Conservation (phyloP, 2,797 vertebrate species). For the Adrianichthys oophorus region DNA sequence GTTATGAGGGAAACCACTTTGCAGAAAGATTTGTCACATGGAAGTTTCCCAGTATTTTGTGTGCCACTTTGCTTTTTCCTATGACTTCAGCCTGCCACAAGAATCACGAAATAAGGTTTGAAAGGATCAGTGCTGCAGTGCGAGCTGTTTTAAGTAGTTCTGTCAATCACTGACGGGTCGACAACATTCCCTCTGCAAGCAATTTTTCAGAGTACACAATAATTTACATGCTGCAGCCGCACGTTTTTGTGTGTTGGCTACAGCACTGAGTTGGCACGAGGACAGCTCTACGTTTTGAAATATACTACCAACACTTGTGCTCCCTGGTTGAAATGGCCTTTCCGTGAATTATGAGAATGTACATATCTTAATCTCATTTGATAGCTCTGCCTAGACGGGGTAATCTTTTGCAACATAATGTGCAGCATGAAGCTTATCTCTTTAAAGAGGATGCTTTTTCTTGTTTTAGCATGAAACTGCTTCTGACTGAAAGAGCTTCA, state of each 20-base stretch:
- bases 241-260: conserved; percentile 56
- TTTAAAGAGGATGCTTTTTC: conserved; percentile 81
- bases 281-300: conserved; percentile 50
- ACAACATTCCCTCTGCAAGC: conserved; percentile 69
- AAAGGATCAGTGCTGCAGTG: conserved; percentile 63
- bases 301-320: conserved; percentile 47
- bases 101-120: conserved; percentile 61
- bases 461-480: conserved; percentile 83
- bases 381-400: conserved; percentile 82
- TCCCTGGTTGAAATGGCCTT: conserved; percentile 58
- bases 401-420: conserved; percentile 80
- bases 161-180: conserved; percentile 73
- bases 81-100: conserved; percentile 51
- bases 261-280: conserved; percentile 46
- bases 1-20: conserved; percentile 40
- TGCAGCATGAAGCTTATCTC: conserved; percentile 82
- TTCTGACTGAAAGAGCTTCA: conserved; percentile 83
- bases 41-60: conserved; percentile 28
- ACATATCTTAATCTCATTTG: conserved; percentile 81
- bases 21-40: conserved; percentile 37
- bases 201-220: conserved; percentile 74
- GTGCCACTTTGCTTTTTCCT: conserved; percentile 37
- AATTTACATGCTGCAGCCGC: conserved; percentile 72
- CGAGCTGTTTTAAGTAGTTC: conserved; percentile 72
- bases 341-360: conserved; percentile 62